Evolutionary conservation across 2,113 vertebrate genomes (phyloP).

Genomic region (Dasypus novemcinctus): DNA sequence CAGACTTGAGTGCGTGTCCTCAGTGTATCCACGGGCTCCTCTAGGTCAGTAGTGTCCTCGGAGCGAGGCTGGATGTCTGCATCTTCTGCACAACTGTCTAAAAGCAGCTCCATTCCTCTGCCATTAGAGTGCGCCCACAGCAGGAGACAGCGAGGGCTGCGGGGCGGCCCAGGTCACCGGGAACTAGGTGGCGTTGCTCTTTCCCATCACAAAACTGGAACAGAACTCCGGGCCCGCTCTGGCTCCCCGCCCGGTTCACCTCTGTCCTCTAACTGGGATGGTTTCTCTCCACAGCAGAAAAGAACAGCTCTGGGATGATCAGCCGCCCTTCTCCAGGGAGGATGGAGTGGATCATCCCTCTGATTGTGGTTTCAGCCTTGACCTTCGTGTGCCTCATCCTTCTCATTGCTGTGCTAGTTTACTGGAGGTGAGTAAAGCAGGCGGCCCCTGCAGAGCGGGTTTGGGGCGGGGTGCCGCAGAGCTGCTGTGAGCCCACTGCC

Average conservation of each 20-base stretch:
- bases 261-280: slow-evolving; percentile 23
- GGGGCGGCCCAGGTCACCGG: not conserved
- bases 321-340: slow-evolving; percentile 87
- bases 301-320: slow-evolving; percentile 89
- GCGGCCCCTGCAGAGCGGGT: rapidly evolving
- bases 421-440: slow-evolving; percentile 93
- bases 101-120: not conserved
- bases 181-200: not conserved
- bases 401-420: slow-evolving; percentile 95
- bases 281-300: slow-evolving; percentile 81
- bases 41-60: rapidly evolving
- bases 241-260: rapidly evolving
- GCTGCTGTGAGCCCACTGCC: not conserved
- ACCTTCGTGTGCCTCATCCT: slow-evolving; percentile 97
- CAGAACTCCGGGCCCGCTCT: not conserved
- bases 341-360: slow-evolving; percentile 98
- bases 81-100: not conserved
- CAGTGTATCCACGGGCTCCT: not conserved
- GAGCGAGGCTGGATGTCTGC: not conserved
- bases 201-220: not conserved
- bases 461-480: not conserved
- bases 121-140: rapidly evolving
- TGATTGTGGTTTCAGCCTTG: slow-evolving; percentile 97
- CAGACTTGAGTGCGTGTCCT: not conserved
- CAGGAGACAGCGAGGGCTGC: not conserved